Base-by-base conservation (phyloP, 2,888 invertebrate genomes). In the Scotopteryx bipunctaria region DNA sequence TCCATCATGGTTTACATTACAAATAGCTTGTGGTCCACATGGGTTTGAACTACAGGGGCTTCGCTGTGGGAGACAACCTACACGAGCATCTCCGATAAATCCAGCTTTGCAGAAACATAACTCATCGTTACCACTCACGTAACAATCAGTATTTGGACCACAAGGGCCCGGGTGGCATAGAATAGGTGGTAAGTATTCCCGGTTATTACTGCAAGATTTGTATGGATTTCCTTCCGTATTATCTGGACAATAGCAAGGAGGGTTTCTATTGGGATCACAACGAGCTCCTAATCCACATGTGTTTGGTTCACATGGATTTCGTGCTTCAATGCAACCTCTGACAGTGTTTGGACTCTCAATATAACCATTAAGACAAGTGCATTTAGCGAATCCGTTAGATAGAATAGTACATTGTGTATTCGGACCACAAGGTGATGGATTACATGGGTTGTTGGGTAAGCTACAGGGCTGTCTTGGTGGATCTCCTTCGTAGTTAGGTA, bases 261-360 rank as follows among this genome's bases (percentile, higher is more conserved):
- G 96, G 59, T 91, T 91, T 67, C 94, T 92, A 52, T 94, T 93
- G 15, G 95, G 94, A 81, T 97, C 96, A 71, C 97, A 97, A 27
- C 94, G 89, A 32, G 96, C 96, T 35, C 94, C 94, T 15, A 85
- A 78, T 14, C 96, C 97, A 67, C 97, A 97, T 3, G 94, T 94
- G 71, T 95, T 96, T 1, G 96, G 95, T 69, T 95, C 94, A 68
- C 97, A 97, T 4, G 94, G 95, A 78, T 96, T 95, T 49, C 93
- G 91, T 55, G 94, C 93, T 76, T 95, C 94, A 3, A 96, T 88
- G 66, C 97, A 97, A 32, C 97, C 97, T 72, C 96, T 91, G 31
- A 97, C 94, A 0, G 97, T 97, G 70, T 97, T 97, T 0, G 96
- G 96, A 78, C 95, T 96, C 85, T 96, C 97, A 25, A 96, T 92